Percentiles rank a stretch among this genome's conserved stretches.
phyloP scores from a whole-genome alignment of 1,140 invertebrate genomes.

The Drosophila ambigua region DNA sequence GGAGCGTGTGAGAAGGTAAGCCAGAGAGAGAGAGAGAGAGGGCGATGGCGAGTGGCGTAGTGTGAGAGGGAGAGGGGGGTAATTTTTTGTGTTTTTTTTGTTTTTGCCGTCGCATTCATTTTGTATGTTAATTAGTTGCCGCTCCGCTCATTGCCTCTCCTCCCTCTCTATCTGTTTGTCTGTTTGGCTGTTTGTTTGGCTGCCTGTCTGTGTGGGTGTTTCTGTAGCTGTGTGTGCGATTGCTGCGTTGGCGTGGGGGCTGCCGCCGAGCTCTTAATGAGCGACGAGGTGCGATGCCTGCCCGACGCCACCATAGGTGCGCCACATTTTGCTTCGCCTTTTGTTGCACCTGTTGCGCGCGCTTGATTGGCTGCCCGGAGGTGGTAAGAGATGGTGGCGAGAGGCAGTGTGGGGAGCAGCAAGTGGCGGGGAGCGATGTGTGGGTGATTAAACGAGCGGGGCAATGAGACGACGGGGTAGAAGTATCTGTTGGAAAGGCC shows the following conservation, averaged over 20 bases:
- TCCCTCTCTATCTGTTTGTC: not conserved
- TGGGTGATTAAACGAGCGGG: no score
- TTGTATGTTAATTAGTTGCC: conserved; percentile 78
- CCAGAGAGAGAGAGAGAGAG: conserved; percentile 35
- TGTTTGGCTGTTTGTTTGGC: conserved; percentile 2
- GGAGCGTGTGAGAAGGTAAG: conserved; percentile 6
- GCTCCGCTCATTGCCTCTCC: conserved; percentile 27
- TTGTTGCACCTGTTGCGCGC: conserved; percentile 68
- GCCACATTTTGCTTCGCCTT: conserved; percentile 51
- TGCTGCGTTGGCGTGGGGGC: conserved; percentile 55
- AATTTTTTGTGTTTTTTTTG: conserved; percentile 29
- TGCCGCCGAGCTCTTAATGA: conserved; percentile 18
- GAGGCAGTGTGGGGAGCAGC: conserved; percentile 4
- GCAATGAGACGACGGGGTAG: no score
- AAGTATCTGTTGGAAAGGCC: conserved; percentile 5
- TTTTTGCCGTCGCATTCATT: conserved; percentile 53
- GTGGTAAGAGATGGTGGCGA: not conserved
- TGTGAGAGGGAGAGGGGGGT: not conserved
- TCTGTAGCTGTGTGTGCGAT: conserved; percentile 5
- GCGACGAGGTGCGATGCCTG: conserved; percentile 54
- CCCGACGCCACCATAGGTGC: conserved; percentile 54
- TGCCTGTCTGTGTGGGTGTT: conserved; percentile 23
- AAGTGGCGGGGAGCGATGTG: no score
- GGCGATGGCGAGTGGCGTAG: conserved; percentile 16
- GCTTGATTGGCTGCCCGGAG: conserved; percentile 53